Evolutionary conservation across 2,113 vertebrate genomes (phyloP).

Genomic region (Sapajus apella): DNA sequence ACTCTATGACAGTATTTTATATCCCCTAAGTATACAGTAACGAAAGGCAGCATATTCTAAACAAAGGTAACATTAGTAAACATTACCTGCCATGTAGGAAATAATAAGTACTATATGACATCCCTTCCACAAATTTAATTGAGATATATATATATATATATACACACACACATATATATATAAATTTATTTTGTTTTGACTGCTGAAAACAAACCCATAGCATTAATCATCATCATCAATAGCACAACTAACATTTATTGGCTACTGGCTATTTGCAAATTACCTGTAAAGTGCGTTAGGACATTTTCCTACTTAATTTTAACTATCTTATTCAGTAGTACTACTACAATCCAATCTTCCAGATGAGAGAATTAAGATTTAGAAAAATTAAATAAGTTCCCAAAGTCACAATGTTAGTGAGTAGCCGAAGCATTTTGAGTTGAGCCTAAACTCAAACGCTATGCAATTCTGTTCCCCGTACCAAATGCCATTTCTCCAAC

Average conservation of each 20-base stretch:
- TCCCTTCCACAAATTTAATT: background rate
- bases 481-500: background rate
- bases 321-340: background rate
- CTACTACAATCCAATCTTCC: background rate
- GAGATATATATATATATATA: background rate
- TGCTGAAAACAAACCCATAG: background rate
- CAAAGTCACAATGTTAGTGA: background rate
- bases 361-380: background rate
- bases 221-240: background rate
- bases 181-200: background rate
- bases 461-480: background rate
- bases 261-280: background rate
- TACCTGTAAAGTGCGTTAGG: background rate
- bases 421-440: background rate
- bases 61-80: background rate
- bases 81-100: background rate
- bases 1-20: background rate
- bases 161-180: background rate
- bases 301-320: background rate
- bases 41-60: background rate
- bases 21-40: background rate
- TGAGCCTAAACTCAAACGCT: background rate
- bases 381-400: background rate
- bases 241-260: background rate
- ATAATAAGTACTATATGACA: background rate